Evolutionary conservation across 2,113 vertebrate species (phyloP).

Genomic region (Cathartes aura): DNA sequence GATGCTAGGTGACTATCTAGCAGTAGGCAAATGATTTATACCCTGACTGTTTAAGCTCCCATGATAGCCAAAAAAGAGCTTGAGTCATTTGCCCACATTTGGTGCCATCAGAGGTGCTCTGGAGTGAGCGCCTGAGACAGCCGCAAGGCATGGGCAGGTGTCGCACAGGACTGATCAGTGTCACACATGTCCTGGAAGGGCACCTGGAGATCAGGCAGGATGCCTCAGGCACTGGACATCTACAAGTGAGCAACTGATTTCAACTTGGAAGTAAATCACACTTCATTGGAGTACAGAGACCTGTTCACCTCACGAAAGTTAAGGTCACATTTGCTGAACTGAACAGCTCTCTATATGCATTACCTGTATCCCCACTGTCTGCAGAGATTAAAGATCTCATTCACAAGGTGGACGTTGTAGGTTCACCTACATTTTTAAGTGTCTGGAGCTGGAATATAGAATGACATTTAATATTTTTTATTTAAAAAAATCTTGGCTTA

Average conservation of each 20-base stretch:
- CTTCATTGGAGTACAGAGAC: background rate
- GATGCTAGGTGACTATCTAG: background rate
- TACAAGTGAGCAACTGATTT: background rate
- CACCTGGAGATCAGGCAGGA: background rate
- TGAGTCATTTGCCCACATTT: background rate
- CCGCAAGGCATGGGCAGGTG: background rate
- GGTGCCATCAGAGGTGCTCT: background rate
- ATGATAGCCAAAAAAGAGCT: background rate
- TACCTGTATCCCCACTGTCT: background rate
- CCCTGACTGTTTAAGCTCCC: background rate
- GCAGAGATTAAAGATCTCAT: background rate
- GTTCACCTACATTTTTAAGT: background rate
- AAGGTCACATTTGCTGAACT: background rate
- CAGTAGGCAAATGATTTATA: background rate
- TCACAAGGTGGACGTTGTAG: background rate
- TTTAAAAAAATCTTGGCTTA: background rate
- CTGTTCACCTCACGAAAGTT: background rate
- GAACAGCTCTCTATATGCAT: background rate
- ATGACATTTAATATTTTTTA: background rate
- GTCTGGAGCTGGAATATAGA: background rate
- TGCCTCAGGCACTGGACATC: background rate
- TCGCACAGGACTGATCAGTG: background rate
- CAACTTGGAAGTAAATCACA: background rate
- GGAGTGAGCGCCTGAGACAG: background rate
- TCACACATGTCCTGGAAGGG: rapidly evolving